A percentile compares a stretch with the other conserved stretches of the same genome.
These are phyloP conservation scores for Taenaris catops DNA, from an alignment of 2,888 invertebrate species.

Conservation along the genomic window DNA sequence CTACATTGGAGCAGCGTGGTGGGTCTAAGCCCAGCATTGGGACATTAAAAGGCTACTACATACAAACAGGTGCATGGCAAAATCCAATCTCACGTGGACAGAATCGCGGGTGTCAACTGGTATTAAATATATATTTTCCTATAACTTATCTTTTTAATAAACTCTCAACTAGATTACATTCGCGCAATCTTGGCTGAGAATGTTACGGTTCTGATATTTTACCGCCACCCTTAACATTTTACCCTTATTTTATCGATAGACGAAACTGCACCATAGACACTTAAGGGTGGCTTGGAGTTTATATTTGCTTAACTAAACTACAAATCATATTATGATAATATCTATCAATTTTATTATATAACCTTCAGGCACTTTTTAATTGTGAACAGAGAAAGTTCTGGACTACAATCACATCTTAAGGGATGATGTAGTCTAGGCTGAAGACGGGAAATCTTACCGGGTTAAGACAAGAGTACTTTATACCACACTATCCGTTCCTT, in stretches of 20 bases:
- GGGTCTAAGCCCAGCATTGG: no score
- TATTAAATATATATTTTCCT: slow-evolving; percentile 1
- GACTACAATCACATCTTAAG: no score
- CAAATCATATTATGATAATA: background rate
- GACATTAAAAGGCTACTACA: no score
- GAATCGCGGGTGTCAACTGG: background rate
- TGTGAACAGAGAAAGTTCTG: no score
- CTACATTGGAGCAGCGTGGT: no score
- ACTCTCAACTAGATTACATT: slow-evolving; percentile 1
- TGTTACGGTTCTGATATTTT: background rate
- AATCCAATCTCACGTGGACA: background rate
- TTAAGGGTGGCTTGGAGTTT: background rate
- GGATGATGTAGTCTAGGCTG: no score
- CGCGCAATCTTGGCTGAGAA: background rate
- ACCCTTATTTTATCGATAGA: background rate
- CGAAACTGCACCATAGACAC: background rate
- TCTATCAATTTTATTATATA: background rate
- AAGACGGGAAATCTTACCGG: no score
- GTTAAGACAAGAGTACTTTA: no score
- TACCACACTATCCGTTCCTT: no score
- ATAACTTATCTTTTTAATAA: background rate
- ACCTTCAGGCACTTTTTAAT: no score
- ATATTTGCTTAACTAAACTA: background rate
- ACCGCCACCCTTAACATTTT: background rate
- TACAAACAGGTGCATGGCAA: background rate